Conservation (phyloP, 2,113 vertebrate species). For the Ciconia stormi region DNA sequence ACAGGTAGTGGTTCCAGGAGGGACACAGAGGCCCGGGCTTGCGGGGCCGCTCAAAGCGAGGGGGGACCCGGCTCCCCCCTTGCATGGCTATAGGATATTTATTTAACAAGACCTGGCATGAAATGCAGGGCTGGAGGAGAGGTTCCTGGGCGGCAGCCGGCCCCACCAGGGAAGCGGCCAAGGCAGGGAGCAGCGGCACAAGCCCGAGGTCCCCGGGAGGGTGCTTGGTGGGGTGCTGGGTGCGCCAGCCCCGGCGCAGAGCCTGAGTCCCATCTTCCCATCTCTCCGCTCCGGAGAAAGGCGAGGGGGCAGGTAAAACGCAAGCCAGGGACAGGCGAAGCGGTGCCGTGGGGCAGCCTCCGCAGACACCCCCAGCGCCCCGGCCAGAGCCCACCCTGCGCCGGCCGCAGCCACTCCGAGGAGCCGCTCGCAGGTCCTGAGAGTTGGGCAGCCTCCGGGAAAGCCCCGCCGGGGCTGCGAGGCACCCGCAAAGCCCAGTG, state of each 20-base stretch:
- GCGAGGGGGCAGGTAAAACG: neutral
- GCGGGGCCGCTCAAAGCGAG: neutral
- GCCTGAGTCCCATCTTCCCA: neutral
- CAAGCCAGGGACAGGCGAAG: neutral
- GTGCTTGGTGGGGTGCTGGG: neutral
- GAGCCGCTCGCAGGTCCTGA: neutral
- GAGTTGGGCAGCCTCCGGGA: neutral
- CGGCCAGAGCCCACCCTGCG: neutral
- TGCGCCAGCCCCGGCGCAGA: neutral
- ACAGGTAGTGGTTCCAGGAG: constrained; percentile 1
- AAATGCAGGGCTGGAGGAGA: neutral
- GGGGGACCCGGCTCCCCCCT: neutral
- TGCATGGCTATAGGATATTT: constrained; percentile 42
- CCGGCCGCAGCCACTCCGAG: fast-evolving
- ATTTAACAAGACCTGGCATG: constrained; percentile 19
- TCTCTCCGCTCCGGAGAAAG: fast-evolving
- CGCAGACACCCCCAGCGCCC: neutral
- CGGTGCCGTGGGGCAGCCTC: neutral
- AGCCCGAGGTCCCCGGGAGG: neutral
- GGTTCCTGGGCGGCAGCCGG: neutral
- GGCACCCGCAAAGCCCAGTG: neutral
- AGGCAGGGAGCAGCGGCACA: neutral
- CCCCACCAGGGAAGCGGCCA: neutral
- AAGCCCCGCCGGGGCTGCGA: neutral
- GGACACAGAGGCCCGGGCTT: neutral